phyloP scores from a whole-genome alignment of 2,888 invertebrate genomes.

The Aleiodes alternator region DNA sequence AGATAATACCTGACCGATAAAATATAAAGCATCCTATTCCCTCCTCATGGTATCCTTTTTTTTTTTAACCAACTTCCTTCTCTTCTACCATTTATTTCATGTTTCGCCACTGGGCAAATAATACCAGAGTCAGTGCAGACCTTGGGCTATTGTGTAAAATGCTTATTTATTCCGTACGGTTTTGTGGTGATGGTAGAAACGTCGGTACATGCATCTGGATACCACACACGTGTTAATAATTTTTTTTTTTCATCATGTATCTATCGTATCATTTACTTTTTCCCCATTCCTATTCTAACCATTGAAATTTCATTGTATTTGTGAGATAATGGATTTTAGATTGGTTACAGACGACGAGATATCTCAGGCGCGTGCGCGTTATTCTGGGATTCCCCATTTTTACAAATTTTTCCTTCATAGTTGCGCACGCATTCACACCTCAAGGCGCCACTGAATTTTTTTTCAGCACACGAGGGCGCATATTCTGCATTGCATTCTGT shows the following conservation, averaged over 20 bases:
- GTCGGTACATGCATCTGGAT: conserved; percentile 32
- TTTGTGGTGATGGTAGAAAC: conserved; percentile 27
- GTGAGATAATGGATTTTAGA: conserved; percentile 32
- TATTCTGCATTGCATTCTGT: neutral
- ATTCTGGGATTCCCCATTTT: conserved; percentile 23
- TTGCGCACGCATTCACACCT: conserved; percentile 14
- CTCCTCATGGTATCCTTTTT: neutral
- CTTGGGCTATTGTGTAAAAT: conserved; percentile 23
- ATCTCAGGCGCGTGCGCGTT: conserved; percentile 22
- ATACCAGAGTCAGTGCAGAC: conserved; percentile 8
- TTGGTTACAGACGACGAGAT: conserved; percentile 14
- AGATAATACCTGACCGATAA: conserved; percentile 33
- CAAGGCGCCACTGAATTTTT: conserved; percentile 6
- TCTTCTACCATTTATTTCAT: conserved; percentile 20
- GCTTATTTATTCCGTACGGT: conserved; percentile 14
- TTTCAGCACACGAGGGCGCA: too few relatives aligned
- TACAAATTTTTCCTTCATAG: too few relatives aligned
- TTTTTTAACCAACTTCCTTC: neutral
- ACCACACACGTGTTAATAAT: conserved; percentile 29
- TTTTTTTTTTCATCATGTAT: neutral
- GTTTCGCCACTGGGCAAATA: conserved; percentile 32
- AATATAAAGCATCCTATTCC: conserved; percentile 34
- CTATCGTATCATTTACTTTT: conserved; percentile 1
- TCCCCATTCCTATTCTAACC: neutral
- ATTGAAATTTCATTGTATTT: conserved; percentile 25